Percentiles rank a stretch among this genome's conserved stretches.
These are phyloP conservation scores for Mantis religiosa DNA, from an alignment of 2,888 invertebrate species.

Conservation along the genomic window DNA sequence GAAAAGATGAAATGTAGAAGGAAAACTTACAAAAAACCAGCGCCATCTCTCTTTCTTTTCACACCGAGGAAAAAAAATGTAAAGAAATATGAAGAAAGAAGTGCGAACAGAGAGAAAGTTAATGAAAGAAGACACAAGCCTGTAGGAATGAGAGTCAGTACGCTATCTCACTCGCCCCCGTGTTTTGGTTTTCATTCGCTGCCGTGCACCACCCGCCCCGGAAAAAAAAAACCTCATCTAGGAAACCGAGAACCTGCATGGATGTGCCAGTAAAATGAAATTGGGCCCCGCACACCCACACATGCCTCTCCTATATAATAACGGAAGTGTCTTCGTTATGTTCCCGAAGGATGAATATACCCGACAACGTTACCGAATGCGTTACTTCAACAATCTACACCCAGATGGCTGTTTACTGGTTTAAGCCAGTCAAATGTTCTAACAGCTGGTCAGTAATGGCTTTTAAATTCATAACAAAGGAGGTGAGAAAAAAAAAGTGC, in stretches of 20 bases:
- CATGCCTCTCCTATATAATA: neutral
- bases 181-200: slow-evolving; percentile 18
- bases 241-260: slow-evolving; percentile 15
- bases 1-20: slow-evolving; percentile 24
- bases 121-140: slow-evolving; percentile 10
- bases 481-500: no score
- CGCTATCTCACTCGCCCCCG: neutral
- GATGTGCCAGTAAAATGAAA: slow-evolving; percentile 24
- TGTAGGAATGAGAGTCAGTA: neutral
- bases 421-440: no score
- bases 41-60: neutral
- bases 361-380: no score
- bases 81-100: neutral
- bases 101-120: slow-evolving; percentile 3
- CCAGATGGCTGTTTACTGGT: no score
- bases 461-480: no score
- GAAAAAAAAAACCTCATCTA: neutral
- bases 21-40: slow-evolving; percentile 23
- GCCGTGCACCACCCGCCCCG: neutral
- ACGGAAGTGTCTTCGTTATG: neutral
- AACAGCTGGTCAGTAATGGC: no score
- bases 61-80: slow-evolving; percentile 4
- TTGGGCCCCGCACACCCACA: neutral
- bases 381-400: no score
- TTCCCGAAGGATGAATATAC: slow-evolving; percentile 1